Evolutionary conservation across 1,140 invertebrate genomes (phyloP).

Genomic region (Euglossa dilemma): DNA sequence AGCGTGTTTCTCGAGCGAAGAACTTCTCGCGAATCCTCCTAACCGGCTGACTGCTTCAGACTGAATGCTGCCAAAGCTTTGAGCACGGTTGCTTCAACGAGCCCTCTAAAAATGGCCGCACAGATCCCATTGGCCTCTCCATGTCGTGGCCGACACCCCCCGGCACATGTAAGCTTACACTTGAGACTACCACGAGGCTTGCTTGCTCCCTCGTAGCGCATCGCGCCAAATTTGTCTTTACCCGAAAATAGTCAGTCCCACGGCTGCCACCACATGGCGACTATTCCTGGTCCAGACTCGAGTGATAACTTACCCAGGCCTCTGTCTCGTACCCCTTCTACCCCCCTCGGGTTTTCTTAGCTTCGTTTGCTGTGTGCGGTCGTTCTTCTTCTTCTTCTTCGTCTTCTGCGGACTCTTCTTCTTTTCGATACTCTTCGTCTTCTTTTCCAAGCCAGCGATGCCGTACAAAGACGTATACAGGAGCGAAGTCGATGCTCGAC

Average conservation of each 20-base stretch:
- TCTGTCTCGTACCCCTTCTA: conserved; percentile 49
- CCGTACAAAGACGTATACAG: conserved; percentile 48
- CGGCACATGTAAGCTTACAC: conserved; percentile 81
- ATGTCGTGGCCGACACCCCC: conserved; percentile 74
- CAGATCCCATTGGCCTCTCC: conserved; percentile 81
- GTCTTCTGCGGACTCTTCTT: conserved; percentile 6
- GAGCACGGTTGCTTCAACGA: conserved; percentile 75
- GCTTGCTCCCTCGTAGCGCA: conserved; percentile 73
- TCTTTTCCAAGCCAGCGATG: conserved; percentile 21
- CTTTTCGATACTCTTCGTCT: conserved; percentile 12
- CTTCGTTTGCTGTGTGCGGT: conserved; percentile 20
- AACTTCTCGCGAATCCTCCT: conserved; percentile 63
- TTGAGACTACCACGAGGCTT: conserved; percentile 67
- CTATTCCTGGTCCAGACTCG: conserved; percentile 75
- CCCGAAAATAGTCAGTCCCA: conserved; percentile 88
- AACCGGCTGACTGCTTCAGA: conserved; percentile 77
- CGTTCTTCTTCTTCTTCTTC: conserved; percentile 13
- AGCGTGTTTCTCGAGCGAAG: conserved; percentile 4
- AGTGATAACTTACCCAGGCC: conserved; percentile 70
- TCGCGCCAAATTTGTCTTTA: conserved; percentile 91
- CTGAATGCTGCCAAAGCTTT: conserved; percentile 81
- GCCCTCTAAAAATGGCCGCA: conserved; percentile 82
- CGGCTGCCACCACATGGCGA: conserved; percentile 80
- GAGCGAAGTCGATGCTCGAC: conserved; percentile 15
- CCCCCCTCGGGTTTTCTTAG: background rate